These are phyloP conservation scores for Illadopsis cleaveri DNA, from an alignment of 2,113 vertebrate species.

Conservation along the genomic window DNA sequence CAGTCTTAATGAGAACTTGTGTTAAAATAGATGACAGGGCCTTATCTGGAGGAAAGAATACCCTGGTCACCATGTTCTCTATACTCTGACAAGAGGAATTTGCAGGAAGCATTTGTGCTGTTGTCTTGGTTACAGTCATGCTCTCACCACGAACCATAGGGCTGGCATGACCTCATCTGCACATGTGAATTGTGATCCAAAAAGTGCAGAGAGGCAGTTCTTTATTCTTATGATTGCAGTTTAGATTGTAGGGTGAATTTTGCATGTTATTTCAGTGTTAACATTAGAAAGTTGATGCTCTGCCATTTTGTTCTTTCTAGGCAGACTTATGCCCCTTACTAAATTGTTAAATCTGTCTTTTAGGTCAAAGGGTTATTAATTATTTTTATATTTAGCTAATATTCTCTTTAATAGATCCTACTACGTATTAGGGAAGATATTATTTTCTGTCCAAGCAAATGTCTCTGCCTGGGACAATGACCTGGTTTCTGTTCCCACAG, in stretches of 20 bases:
- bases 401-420: not conserved
- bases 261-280: not conserved
- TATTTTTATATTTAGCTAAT: not conserved
- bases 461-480: not conserved
- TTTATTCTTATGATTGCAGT: not conserved
- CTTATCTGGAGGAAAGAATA: not conserved
- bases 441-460: not conserved
- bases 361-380: not conserved
- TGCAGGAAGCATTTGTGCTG: not conserved
- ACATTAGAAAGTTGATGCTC: not conserved
- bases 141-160: not conserved
- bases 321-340: not conserved
- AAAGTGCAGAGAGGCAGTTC: not conserved
- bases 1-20: not conserved
- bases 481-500: not conserved
- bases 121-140: conserved; percentile 2
- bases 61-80: not conserved
- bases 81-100: not conserved
- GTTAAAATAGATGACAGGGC: not conserved
- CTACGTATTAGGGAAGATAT: not conserved
- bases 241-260: not conserved
- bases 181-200: not conserved
- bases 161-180: not conserved
- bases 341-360: not conserved
- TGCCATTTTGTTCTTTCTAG: not conserved